Percentiles rank a stretch among this genome's conserved stretches.
These are phyloP conservation scores for Magallana angulata DNA, from an alignment of 1,140 invertebrate genomes.

Conservation along the genomic window DNA sequence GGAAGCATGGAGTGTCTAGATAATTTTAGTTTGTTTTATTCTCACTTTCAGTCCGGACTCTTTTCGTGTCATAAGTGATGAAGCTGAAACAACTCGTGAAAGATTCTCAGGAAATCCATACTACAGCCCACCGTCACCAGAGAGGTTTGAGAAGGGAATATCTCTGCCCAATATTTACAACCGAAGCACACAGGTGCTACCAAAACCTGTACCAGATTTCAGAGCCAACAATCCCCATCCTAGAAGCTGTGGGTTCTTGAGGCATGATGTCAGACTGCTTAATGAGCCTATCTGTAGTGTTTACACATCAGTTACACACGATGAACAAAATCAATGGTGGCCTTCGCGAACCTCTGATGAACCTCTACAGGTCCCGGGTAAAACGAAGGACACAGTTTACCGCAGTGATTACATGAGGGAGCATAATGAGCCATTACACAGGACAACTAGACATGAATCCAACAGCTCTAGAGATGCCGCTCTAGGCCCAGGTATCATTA, in stretches of 20 bases:
- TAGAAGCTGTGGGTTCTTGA: constrained; percentile 69
- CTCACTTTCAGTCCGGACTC: constrained; percentile 73
- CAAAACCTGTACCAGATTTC: constrained; percentile 67
- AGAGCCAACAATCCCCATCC: constrained; percentile 73
- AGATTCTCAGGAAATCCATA: constrained; percentile 50
- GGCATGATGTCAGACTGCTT: constrained; percentile 71
- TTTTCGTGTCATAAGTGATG: constrained; percentile 74
- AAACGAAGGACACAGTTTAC: constrained; percentile 70
- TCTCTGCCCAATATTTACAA: constrained; percentile 65
- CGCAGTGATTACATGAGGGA: constrained; percentile 67
- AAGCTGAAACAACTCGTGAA: constrained; percentile 68
- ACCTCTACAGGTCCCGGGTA: constrained; percentile 62
- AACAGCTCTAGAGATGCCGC: constrained; percentile 72
- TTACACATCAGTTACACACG: constrained; percentile 63
- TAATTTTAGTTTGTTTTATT: not conserved
- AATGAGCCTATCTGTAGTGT: constrained; percentile 77
- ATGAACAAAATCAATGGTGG: constrained; percentile 71
- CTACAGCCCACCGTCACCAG: constrained; percentile 48
- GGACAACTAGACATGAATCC: constrained; percentile 66
- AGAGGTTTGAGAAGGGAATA: constrained; percentile 55
- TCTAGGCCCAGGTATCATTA: constrained; percentile 67
- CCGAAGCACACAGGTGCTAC: constrained; percentile 66
- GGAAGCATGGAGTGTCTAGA: not conserved
- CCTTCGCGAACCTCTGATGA: constrained; percentile 67
- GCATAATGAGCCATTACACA: constrained; percentile 42